phyloP scores from a whole-genome alignment of 92 coral and sea anemone species.

The Umimayanthus kanabou region DNA sequence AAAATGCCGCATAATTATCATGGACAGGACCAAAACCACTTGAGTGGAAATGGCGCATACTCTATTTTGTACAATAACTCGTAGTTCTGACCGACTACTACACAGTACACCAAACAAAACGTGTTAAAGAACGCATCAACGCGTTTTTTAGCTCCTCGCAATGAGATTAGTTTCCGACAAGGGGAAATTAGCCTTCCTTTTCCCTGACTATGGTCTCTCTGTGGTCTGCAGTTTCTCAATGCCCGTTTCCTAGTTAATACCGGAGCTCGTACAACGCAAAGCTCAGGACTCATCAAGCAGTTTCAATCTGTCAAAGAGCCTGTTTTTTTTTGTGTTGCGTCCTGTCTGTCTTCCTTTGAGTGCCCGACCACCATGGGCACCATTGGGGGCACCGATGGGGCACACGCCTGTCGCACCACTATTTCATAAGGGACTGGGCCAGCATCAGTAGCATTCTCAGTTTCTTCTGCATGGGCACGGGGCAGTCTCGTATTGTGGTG shows the following conservation, averaged over 20 bases:
- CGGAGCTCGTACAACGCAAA: background rate
- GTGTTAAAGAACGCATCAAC: background rate
- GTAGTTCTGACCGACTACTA: background rate
- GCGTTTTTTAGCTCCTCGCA: background rate
- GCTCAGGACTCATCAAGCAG: background rate
- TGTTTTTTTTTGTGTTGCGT: too few relatives aligned
- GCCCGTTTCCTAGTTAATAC: background rate
- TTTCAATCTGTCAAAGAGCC: background rate
- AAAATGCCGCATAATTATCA: background rate
- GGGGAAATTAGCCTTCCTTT: background rate
- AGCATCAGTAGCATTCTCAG: slow-evolving; percentile 87
- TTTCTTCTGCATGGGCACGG: slow-evolving; percentile 66
- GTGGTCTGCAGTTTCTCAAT: background rate
- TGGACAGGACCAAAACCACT: background rate
- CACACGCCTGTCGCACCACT: background rate
- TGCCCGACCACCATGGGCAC: background rate
- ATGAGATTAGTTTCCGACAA: background rate
- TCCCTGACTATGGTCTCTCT: background rate
- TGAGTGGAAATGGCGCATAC: background rate
- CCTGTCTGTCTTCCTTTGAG: background rate
- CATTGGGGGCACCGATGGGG: background rate
- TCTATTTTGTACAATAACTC: background rate
- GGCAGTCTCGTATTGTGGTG: slow-evolving; percentile 53
- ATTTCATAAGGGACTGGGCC: slow-evolving; percentile 73
- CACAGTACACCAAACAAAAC: background rate